phyloP scores from a whole-genome alignment of 2,797 vertebrate genomes.

The Botia almorhae region DNA sequence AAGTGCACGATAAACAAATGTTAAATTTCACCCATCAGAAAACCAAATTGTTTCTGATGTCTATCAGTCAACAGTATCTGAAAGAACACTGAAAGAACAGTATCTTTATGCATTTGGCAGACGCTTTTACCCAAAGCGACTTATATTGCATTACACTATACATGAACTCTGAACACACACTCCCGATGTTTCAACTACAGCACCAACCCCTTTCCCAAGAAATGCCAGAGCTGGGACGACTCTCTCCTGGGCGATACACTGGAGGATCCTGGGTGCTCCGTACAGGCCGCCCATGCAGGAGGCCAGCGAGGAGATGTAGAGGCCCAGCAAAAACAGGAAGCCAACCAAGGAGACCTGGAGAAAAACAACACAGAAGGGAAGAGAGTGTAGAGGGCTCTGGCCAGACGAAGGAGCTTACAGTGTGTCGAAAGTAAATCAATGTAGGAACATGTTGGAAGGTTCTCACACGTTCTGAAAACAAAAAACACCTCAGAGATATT shows the following conservation, averaged over 20 bases:
- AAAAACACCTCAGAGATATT: background rate
- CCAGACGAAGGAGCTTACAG: constrained; percentile 50
- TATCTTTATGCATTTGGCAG: no score
- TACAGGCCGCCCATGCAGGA: constrained; percentile 95
- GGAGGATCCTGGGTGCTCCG: constrained; percentile 94
- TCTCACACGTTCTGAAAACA: background rate
- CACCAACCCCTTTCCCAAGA: constrained; percentile 89
- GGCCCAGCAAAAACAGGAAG: constrained; percentile 94
- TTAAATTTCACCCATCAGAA: background rate
- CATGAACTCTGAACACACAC: background rate
- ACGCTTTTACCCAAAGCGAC: no score
- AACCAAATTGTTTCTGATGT: background rate
- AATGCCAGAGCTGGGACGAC: constrained; percentile 88
- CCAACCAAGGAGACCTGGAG: constrained; percentile 95
- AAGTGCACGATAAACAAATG: constrained; percentile 25
- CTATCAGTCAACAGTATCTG: background rate
- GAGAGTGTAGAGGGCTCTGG: constrained; percentile 70
- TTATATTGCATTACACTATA: no score
- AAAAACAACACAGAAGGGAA: constrained; percentile 77
- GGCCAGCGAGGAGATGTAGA: constrained; percentile 86
- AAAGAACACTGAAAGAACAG: no score
- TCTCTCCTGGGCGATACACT: constrained; percentile 95
- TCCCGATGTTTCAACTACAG: no score
- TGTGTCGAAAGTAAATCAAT: constrained; percentile 41
- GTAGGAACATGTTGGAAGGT: background rate